Base-by-base conservation (phyloP, 2,113 vertebrate species). In the Maccullochella peelii region DNA sequence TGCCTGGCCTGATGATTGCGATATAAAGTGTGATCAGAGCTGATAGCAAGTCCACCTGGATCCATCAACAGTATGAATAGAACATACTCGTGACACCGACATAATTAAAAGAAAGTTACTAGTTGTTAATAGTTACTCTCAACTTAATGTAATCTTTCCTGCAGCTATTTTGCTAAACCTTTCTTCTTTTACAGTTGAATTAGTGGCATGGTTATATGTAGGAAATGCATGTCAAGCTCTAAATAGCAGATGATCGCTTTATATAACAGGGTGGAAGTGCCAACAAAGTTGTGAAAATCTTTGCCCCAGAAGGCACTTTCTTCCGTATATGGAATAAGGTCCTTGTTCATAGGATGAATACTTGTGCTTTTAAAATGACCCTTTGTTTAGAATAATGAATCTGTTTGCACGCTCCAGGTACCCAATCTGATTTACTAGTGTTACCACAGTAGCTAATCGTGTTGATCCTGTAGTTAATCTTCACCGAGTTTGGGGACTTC, bases 391-490 rank as follows among this genome's bases (percentile, higher is more conserved):
- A 73, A 75, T 80, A 86, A 92, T 82, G 57, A 85, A 80, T 83
- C 57, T 85, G 77, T 91, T 86, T 86, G 59, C 83, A 72, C 77
- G 79, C 78, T 80, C 20, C 76, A 42, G 61, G 70, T 62, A 84
- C 62, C 67, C 80, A 92, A 91, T 94, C 88, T 91, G 86, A 89
- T 93, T 90, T 86, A 40, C 47, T 80, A 52, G 88, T 69, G 71
- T 91, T 93, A 73, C 92, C 77, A 86, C 90, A 90, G 90, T 89
- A 92, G 92, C 89, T 88, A 89, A 91, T 59, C 75, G 23, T 55
- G 89, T 82, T 88, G 86, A 93, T 88, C 82, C 83, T 11, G 5
- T 82, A 6, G 78, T 83, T 91, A 92, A 93, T 92, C 90, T 81
- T 52, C 70, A 67, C 80, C 8, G 40, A 77, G 63, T 76, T 90